Evolutionary conservation across 2,113 vertebrate genomes (phyloP).

Genomic region (Procavia capensis): DNA sequence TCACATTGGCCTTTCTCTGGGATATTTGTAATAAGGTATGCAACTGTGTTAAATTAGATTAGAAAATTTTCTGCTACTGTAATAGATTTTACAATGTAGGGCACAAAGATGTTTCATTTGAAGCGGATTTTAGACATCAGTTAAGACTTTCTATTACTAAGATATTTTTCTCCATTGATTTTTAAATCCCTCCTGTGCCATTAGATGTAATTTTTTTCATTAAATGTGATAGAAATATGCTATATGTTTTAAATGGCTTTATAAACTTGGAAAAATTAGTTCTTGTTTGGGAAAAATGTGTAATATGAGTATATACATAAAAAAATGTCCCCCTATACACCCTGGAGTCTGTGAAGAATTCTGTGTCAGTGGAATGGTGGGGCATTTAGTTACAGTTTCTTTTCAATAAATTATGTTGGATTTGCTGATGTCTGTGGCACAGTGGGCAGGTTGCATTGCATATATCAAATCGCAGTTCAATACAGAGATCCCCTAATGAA

Average conservation of each 20-base stretch:
- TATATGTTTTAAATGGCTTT: conserved; percentile 36
- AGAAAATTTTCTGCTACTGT: conserved; percentile 19
- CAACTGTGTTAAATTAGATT: conserved; percentile 60
- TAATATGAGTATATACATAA: neutral
- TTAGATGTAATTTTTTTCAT: conserved; percentile 57
- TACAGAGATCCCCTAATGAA: neutral
- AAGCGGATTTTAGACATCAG: conserved; percentile 38
- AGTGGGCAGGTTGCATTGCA: neutral
- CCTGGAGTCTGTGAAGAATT: neutral
- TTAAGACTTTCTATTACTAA: conserved; percentile 46
- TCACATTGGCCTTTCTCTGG: conserved; percentile 29
- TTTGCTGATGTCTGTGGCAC: neutral
- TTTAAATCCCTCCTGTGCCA: neutral
- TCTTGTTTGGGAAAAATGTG: neutral
- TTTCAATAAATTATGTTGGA: neutral
- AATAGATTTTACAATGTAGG: conserved; percentile 56
- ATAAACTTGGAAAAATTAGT: conserved; percentile 54
- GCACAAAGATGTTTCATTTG: conserved; percentile 16
- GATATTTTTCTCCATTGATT: conserved; percentile 32
- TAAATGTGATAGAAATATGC: conserved; percentile 50
- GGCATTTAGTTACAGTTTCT: neutral
- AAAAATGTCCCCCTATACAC: neutral
- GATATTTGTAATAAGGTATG: neutral
- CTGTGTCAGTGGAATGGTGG: neutral
- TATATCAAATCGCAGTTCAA: neutral